Evolutionary conservation across 2,113 vertebrate species (phyloP).

Genomic region (Agapornis roseicollis): DNA sequence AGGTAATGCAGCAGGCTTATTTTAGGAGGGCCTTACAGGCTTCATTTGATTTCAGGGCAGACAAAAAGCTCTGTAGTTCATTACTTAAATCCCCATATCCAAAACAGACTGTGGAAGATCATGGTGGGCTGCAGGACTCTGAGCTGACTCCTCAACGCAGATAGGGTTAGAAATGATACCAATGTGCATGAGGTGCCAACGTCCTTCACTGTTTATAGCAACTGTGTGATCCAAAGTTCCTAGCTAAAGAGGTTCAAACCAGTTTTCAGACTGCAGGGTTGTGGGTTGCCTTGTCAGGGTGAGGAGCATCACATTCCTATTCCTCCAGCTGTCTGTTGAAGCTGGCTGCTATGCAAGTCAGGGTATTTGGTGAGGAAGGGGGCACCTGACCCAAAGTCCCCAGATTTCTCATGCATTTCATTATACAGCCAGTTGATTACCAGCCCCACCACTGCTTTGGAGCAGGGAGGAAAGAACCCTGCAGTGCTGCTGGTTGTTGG

Average conservation of each 20-base stretch:
- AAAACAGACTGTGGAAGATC: background rate
- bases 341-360: background rate
- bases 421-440: background rate
- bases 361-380: background rate
- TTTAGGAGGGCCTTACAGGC: background rate
- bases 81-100: background rate
- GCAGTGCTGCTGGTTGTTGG: background rate
- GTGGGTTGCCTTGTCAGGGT: background rate
- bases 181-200: background rate
- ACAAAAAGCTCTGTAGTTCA: background rate
- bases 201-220: background rate
- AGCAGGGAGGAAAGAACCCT: background rate
- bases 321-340: background rate
- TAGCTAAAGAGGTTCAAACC: background rate
- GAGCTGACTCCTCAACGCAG: background rate
- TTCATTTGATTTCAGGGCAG: background rate
- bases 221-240: background rate
- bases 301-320: background rate
- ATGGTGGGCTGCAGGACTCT: background rate
- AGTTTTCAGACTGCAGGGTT: background rate
- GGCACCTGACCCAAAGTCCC: background rate
- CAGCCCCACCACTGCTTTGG: accelerated
- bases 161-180: background rate
- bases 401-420: background rate
- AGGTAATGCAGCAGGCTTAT: background rate